Base-by-base conservation (phyloP, 2,888 invertebrate species). In the Drosophila lacicola region DNA sequence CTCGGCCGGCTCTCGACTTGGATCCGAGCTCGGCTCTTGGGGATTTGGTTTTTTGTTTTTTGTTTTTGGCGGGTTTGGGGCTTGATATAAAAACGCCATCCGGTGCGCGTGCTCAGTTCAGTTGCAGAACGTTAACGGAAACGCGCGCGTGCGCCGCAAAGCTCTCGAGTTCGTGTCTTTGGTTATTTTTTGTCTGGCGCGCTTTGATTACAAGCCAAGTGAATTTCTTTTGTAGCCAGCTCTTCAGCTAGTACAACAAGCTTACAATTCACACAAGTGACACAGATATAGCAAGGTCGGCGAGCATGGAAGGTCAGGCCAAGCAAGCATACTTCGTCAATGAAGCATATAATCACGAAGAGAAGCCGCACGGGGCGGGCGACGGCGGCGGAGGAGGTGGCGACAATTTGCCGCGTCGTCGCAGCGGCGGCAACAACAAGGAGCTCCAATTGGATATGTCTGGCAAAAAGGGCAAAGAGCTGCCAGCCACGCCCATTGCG, bases 351-450 rank as follows among this genome's bases (percentile, higher is more conserved):
- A 84, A 64, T 62, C 73, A 81, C 80, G 89, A 86, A 51, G 89
- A 83, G 55, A 70, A 64, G 46, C 78, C 70, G 1, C 65, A 65
- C 44, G 70, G 66, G 41, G 66, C 50, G 11, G 74, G 66, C n/a
- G 74, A 49, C 3, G 73, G 69, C 0, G 73, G 70, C 19, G 54
- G 34, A 8, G 51, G 46, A 9, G 25, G 14, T 17, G 49, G 51
- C 9, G 80, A 74, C 11, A 87, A 87, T 54, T 75, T 69, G 2
- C 78, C 90, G 33, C 87, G 90, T 51, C 90, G 90, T 5, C 88
- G 90, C 14, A 90, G 91, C 47, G 90, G 91, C 58, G 90, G 82
- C 33, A 90, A 88, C 57, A 80, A 82, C 25, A 86, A 86, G 62
- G 80, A 84, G n/a, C 64, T 90, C 10, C 89, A 90, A 47, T 74